phyloP scores from a whole-genome alignment of 2,888 invertebrate genomes.

The Drosophila eohydei region DNA sequence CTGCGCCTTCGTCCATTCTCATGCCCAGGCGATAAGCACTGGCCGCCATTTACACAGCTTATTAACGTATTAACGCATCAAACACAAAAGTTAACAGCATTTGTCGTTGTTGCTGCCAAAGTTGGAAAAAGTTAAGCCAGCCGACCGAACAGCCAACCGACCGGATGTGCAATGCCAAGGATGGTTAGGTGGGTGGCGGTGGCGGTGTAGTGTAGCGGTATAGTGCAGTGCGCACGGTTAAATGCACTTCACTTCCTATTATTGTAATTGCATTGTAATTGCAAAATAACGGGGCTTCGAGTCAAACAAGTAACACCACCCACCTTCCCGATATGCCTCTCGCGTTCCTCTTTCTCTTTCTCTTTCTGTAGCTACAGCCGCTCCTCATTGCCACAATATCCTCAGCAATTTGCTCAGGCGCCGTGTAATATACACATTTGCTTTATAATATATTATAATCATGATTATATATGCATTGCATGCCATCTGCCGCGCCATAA shows the following conservation, averaged over 20 bases:
- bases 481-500: slow-evolving; percentile 78
- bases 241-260: slow-evolving; percentile 78
- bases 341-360: neutral
- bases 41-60: slow-evolving; percentile 82
- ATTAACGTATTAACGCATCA: slow-evolving; percentile 83
- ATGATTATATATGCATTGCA: slow-evolving; percentile 76
- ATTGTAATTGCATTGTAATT: slow-evolving; percentile 80
- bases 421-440: slow-evolving; percentile 76
- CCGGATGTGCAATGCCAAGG: slow-evolving; percentile 56
- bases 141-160: slow-evolving; percentile 56
- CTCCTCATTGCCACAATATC: slow-evolving; percentile 11
- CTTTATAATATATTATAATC: slow-evolving; percentile 77
- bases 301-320: slow-evolving; percentile 29
- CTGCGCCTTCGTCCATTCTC: slow-evolving; percentile 15
- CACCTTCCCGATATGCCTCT: neutral
- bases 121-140: slow-evolving; percentile 52
- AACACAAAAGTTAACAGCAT: slow-evolving; percentile 61
- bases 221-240: slow-evolving; percentile 63
- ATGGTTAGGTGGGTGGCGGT: slow-evolving; percentile 10
- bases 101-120: slow-evolving; percentile 51
- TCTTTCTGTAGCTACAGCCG: neutral
- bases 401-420: slow-evolving; percentile 62
- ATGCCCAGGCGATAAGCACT: slow-evolving; percentile 72
- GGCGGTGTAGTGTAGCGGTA: slow-evolving; percentile 1
- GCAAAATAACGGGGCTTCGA: slow-evolving; percentile 71